Evolutionary conservation across 2,113 vertebrate genomes (phyloP).

Genomic region (Marmota monax): DNA sequence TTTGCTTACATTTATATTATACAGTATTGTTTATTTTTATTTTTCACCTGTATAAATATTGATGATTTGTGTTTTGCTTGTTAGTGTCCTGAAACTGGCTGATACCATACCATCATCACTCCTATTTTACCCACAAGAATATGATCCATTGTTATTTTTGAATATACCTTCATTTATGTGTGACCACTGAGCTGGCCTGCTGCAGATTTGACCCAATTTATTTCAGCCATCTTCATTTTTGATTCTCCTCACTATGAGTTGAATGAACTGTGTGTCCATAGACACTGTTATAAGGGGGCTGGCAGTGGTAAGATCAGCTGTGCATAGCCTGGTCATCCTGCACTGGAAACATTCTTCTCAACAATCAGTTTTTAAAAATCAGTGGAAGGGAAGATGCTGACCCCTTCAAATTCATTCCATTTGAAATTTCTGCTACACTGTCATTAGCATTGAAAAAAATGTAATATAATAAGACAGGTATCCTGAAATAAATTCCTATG

Average conservation of each 20-base stretch:
- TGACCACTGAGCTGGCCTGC: constrained; percentile 20
- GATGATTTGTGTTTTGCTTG: constrained; percentile 33
- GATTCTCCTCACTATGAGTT: constrained; percentile 33
- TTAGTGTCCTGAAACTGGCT: neutral
- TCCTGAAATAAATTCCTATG: constrained; percentile 42
- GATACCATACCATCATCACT: neutral
- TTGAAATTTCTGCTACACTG: constrained; percentile 53
- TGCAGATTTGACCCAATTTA: constrained; percentile 64
- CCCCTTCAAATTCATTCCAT: constrained; percentile 51
- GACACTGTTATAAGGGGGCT: neutral
- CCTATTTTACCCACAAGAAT: constrained; percentile 17
- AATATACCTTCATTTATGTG: constrained; percentile 54
- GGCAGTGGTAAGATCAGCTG: neutral
- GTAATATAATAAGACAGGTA: constrained; percentile 35
- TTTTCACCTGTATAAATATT: neutral
- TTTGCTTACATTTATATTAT: neutral
- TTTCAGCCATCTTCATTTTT: constrained; percentile 55
- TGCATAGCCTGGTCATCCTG: neutral
- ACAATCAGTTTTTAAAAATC: constrained; percentile 30
- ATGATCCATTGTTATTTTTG: constrained; percentile 8
- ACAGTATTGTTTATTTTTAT: constrained; percentile 61
- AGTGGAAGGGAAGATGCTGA: constrained; percentile 52
- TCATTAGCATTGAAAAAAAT: neutral
- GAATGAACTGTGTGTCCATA: neutral
- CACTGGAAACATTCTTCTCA: neutral